Evolutionary conservation across 2,797 vertebrate species (phyloP), one percentile per base, ranked within the genome.

Genomic region (Sebastiscus albofasciatus): DNA sequence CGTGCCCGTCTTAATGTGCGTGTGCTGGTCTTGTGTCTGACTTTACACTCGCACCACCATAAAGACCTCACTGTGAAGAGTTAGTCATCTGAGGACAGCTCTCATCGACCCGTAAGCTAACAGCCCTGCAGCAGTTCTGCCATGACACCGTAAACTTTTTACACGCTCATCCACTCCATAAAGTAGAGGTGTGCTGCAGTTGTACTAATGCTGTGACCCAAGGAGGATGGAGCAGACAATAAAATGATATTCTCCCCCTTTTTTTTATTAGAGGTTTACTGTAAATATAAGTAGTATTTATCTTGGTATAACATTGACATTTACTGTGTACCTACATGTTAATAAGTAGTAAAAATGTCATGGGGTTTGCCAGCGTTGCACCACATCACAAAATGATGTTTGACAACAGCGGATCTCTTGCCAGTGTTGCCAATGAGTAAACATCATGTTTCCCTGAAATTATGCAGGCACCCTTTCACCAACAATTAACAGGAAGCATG

Each of bases 81-180:
- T 81, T 81, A 77, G 80, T 83, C 77, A 75, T 81, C 70, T 79
- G 69, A 90, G 77, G 78, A 85, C 75, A 49, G 77, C 76, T 86
- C 36, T 62, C 83, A 85, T 90, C 68, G 80, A 87, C 83, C 79
- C 49, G 55, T 60, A 54, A 72, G 84, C 81, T 81, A 56, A 83
- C 83, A 73, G 77, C 75, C 79, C 84, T 83, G 70, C 73, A 79
- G 66, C 83, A 67, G 27, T 59, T 75, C 59, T 75, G 72, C 78
- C 81, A 54, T 78, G 61, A 74, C 80, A 78, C 74, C 82, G 60
- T 89, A 77, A 79, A 88, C 64, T 52, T 90, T 87, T 86, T 87
- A 86, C 56, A 59, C 1, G 1, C 65, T 75, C 42, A 58, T 77
- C 64, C 71, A 68, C 78, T 90, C 69, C 79, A 87, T 90, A 79